These are phyloP conservation scores for Brotula barbata DNA, from an alignment of 2,797 vertebrate species.

Conservation along the genomic window DNA sequence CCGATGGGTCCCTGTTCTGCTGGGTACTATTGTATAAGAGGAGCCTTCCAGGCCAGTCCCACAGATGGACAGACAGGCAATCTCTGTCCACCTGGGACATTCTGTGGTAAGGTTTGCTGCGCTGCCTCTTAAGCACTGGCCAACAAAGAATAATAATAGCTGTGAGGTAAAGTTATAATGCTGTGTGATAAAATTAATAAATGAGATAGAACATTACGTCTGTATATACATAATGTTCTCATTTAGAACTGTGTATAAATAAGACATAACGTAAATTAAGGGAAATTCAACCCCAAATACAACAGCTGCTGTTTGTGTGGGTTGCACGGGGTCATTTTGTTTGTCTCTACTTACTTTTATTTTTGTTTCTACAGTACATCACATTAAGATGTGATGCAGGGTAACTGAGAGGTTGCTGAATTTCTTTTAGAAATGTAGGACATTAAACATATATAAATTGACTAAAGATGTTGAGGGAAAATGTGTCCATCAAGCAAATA, in stretches of 20 bases:
- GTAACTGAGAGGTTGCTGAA: too few relatives aligned
- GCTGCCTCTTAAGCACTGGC: constrained; percentile 11
- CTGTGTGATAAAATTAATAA: background rate
- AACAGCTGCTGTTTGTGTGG: background rate
- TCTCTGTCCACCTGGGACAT: constrained; percentile 85
- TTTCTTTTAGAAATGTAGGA: background rate
- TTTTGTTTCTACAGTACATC: background rate
- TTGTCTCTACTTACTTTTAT: background rate
- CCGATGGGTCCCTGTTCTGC: constrained; percentile 85
- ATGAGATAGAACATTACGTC: background rate
- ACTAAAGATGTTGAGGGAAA: background rate
- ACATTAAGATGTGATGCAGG: too few relatives aligned
- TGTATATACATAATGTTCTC: background rate
- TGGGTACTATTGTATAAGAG: constrained; percentile 86
- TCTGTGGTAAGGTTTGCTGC: constrained; percentile 81
- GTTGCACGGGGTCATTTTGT: background rate
- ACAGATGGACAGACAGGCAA: constrained; percentile 82
- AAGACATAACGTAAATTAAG: background rate
- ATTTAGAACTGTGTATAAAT: background rate
- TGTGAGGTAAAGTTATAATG: too few relatives aligned
- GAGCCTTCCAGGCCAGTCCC: constrained; percentile 80
- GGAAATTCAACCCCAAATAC: background rate
- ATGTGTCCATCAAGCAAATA: background rate
- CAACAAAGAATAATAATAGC: too few relatives aligned
- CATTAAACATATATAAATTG: background rate